Evolutionary conservation across 1,140 invertebrate species (phyloP).

Genomic region (Atopsyche davidsoni): DNA sequence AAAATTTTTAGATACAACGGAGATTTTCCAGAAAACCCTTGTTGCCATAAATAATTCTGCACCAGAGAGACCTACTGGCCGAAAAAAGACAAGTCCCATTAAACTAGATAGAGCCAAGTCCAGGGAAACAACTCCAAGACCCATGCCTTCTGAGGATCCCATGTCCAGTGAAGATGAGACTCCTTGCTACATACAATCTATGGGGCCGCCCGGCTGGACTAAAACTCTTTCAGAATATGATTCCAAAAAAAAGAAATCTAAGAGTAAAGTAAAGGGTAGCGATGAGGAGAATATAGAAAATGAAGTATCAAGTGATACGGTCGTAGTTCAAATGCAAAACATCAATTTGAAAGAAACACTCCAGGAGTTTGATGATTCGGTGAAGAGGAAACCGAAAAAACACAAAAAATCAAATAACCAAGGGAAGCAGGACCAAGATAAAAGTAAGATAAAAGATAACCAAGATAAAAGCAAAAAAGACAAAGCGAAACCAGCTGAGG

Average conservation of each 20-base stretch:
- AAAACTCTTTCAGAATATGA: constrained; percentile 30
- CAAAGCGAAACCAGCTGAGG: constrained; percentile 33
- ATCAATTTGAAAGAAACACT: constrained; percentile 46
- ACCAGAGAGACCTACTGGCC: constrained; percentile 9
- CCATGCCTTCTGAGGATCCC: constrained; percentile 27
- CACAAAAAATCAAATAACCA: constrained; percentile 40
- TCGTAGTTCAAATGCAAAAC: constrained; percentile 33
- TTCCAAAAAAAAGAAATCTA: constrained; percentile 11
- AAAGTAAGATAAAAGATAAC: constrained; percentile 27
- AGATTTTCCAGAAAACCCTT: constrained; percentile 46
- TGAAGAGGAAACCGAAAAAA: constrained; percentile 45
- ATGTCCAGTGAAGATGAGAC: constrained; percentile 45
- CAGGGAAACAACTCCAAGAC: constrained; percentile 38
- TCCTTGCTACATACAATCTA: constrained; percentile 31
- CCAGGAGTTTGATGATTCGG: constrained; percentile 46
- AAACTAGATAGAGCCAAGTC: constrained; percentile 47
- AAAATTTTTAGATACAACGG: constrained; percentile 48
- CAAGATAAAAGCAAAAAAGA: constrained; percentile 30
- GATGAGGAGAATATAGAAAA: constrained; percentile 12
- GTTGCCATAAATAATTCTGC: constrained; percentile 32
- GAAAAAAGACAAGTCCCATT: constrained; percentile 33
- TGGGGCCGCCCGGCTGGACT: constrained; percentile 39
- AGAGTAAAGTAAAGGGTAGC: constrained; percentile 1
- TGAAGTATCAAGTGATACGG: constrained; percentile 17
- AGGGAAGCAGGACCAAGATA: constrained; percentile 31